Percentiles rank a stretch among this genome's conserved stretches.
phyloP scores from a whole-genome alignment of 2,797 vertebrate species.

The Diceros bicornis region DNA sequence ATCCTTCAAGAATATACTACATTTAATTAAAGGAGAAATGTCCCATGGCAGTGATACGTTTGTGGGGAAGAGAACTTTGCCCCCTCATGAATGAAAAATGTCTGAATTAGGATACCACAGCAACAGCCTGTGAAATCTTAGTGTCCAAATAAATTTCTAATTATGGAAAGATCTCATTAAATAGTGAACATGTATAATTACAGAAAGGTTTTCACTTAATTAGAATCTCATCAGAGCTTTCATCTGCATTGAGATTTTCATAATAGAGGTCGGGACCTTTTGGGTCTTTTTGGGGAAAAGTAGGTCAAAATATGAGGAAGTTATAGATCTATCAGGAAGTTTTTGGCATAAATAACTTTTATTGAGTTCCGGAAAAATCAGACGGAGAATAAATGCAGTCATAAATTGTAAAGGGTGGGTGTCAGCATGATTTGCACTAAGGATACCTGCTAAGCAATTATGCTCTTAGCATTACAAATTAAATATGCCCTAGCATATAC shows the following conservation, averaged over 20 bases:
- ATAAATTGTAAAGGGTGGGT: conserved; percentile 8
- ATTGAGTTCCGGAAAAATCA: conserved; percentile 64
- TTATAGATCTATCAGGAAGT: conserved; percentile 60
- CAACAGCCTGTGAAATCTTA: conserved; percentile 76
- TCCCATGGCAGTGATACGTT: conserved; percentile 77
- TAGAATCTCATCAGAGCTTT: conserved; percentile 86
- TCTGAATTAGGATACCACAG: conserved; percentile 73
- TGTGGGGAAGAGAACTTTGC: conserved; percentile 77
- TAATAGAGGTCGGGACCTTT: conserved; percentile 86
- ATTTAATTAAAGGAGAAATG: conserved; percentile 83
- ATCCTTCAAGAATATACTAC: conserved; percentile 11
- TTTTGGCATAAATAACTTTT: conserved; percentile 72
- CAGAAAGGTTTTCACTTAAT: conserved; percentile 87
- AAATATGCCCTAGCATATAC: background rate
- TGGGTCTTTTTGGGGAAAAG: conserved; percentile 77
- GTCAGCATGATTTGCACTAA: background rate
- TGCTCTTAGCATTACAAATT: background rate
- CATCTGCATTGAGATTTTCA: conserved; percentile 84
- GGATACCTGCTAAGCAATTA: background rate
- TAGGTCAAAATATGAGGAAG: conserved; percentile 74
- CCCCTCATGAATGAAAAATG: conserved; percentile 79
- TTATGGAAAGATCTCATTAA: conserved; percentile 86
- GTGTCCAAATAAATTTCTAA: conserved; percentile 86
- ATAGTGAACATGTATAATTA: conserved; percentile 87
- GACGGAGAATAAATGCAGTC: conserved; percentile 36